Percentiles rank a stretch among this genome's conserved stretches.
Conservation (phyloP, 2,113 vertebrate genomes). For the Agapornis roseicollis region DNA sequence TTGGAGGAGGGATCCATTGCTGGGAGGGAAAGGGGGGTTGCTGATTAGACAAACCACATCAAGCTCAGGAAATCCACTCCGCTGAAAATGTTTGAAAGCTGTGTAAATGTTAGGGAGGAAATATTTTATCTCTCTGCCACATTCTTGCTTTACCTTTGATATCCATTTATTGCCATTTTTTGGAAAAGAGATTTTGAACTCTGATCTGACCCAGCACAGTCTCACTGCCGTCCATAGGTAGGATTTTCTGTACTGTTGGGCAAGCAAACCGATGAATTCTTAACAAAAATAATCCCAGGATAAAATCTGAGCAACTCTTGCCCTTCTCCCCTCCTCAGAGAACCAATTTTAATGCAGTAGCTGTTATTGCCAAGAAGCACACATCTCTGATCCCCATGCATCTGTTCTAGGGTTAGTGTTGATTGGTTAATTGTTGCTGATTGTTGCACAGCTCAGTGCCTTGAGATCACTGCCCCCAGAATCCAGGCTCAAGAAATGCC, state of each 20-base stretch:
- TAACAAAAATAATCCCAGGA: neutral
- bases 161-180: conserved; percentile 43
- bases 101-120: conserved; percentile 10
- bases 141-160: conserved; percentile 23
- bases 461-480: rapidly evolving
- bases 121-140: conserved; percentile 30
- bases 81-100: conserved; percentile 50
- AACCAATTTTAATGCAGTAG: neutral
- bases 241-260: neutral
- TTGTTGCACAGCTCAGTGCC: neutral
- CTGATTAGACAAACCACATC: conserved; percentile 44
- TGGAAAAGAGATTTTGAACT: conserved; percentile 41
- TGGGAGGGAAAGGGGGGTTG: neutral
- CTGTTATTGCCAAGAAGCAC: neutral
- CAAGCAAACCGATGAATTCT: neutral
- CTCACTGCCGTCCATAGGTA: neutral
- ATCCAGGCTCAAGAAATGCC: neutral
- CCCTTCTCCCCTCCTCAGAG: neutral
- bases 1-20: conserved; percentile 8
- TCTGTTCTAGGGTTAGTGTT: neutral
- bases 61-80: conserved; percentile 34
- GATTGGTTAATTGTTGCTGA: neutral
- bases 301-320: neutral
- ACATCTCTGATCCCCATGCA: neutral
- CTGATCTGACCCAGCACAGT: neutral